These are phyloP conservation scores for Gari tellinella DNA, from an alignment of 2,888 invertebrate genomes.

Conservation along the genomic window DNA sequence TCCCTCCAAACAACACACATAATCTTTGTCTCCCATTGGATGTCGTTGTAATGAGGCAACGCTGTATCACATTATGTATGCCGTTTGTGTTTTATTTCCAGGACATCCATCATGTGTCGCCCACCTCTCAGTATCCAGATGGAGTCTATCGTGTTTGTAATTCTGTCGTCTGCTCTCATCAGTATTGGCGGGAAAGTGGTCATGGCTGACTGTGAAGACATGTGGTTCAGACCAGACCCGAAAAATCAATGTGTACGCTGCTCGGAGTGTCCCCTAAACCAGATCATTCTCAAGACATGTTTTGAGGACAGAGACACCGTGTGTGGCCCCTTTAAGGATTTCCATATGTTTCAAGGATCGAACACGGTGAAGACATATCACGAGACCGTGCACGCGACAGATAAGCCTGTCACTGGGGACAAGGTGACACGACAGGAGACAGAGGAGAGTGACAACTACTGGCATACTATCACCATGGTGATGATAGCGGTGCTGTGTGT, in stretches of 20 bases:
- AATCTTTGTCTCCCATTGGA: too few relatives aligned
- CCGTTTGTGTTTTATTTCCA: too few relatives aligned
- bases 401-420: background rate
- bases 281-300: slow-evolving; percentile 55
- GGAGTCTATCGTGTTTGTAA: too few relatives aligned
- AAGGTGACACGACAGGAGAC: background rate
- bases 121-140: too few relatives aligned
- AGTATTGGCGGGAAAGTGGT: too few relatives aligned
- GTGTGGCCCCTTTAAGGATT: slow-evolving; percentile 52
- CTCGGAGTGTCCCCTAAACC: slow-evolving; percentile 43
- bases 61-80: too few relatives aligned
- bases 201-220: too few relatives aligned
- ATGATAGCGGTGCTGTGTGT: slow-evolving; percentile 43
- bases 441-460: slow-evolving; percentile 18
- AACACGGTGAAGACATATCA: slow-evolving; percentile 16
- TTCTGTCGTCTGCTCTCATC: too few relatives aligned
- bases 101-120: too few relatives aligned
- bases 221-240: slow-evolving; percentile 22
- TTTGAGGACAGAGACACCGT: slow-evolving; percentile 41
- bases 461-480: slow-evolving; percentile 48
- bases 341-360: slow-evolving; percentile 30
- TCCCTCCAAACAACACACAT: too few relatives aligned
- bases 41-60: too few relatives aligned
- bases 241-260: slow-evolving; percentile 31
- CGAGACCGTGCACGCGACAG: background rate